A percentile compares a stretch with the other conserved stretches of the same genome.
Evolutionary conservation across 64 coral and sea anemone species (phyloP).

Genomic region (Anthopleura sola): DNA sequence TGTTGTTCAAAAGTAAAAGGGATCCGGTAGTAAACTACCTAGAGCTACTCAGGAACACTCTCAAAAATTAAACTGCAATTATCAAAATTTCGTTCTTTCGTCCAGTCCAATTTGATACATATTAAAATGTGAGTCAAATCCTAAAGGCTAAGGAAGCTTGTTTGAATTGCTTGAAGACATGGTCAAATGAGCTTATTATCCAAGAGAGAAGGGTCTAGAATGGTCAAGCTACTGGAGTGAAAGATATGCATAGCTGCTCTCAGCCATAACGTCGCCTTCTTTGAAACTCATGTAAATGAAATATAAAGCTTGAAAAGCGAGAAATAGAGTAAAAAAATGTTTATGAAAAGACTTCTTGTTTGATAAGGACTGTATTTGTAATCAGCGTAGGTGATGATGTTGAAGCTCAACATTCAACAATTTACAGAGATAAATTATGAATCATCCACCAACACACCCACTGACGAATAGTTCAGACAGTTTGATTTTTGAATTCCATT

Average conservation of each 20-base stretch:
- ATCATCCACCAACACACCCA: not conserved
- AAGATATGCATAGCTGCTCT: slow-evolving; percentile 6
- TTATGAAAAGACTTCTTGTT: not conserved
- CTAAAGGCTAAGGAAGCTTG: not conserved
- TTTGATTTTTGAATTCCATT: not conserved
- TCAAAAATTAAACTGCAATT: not conserved
- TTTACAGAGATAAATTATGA: not conserved
- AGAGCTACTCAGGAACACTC: not conserved
- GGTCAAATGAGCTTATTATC: slow-evolving; percentile 14
- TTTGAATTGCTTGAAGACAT: slow-evolving; percentile 2
- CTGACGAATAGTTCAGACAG: not conserved
- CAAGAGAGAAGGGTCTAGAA: not conserved
- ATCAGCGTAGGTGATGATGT: not conserved
- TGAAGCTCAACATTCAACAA: not conserved
- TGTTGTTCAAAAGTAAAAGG: not conserved
- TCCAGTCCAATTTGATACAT: not conserved
- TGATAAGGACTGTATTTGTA: not conserved
- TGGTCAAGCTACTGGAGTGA: not conserved
- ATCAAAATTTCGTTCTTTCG: not conserved
- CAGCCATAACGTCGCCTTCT: slow-evolving; percentile 7
- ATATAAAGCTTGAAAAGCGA: not conserved
- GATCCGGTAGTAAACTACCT: not conserved
- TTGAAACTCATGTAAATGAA: not conserved
- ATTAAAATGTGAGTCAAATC: not conserved
- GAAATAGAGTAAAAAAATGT: not conserved